Evolutionary conservation across 1,140 invertebrate species (phyloP).

Genomic region (Cardiocondyla obscurior): DNA sequence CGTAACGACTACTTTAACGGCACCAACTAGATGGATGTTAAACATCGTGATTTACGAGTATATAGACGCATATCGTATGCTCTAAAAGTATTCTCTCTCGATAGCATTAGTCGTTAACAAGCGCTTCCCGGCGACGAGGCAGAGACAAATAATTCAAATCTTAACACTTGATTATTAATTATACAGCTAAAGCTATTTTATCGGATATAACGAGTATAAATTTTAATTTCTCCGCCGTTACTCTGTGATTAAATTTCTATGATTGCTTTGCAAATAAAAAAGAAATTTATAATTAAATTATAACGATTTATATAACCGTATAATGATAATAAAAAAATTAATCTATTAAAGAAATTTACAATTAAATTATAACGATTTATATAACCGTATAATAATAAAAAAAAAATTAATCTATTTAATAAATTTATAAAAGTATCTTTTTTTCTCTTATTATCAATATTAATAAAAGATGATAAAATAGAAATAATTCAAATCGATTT

Average conservation of each 20-base stretch:
- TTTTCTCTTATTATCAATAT: too few species aligned
- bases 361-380: not conserved
- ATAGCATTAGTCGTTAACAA: slow-evolving; percentile 11
- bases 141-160: slow-evolving; percentile 15
- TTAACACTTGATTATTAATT: slow-evolving; percentile 18
- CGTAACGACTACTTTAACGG: slow-evolving; percentile 46
- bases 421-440: not conserved
- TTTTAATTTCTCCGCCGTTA: slow-evolving; percentile 6
- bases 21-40: slow-evolving; percentile 35
- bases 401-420: too few species aligned
- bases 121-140: slow-evolving; percentile 8
- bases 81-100: not conserved
- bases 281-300: not conserved
- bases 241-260: slow-evolving; percentile 1
- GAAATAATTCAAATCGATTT: not conserved
- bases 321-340: too few species aligned
- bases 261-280: not conserved
- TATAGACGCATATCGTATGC: slow-evolving; percentile 12
- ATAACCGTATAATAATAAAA: too few species aligned
- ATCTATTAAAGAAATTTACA: not conserved
- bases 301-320: not conserved
- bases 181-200: not conserved
- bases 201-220: not conserved
- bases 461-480: not conserved
- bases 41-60: slow-evolving; percentile 46